Evolutionary conservation across 53 echinoderm and acorn worm genomes (phyloP).

Genomic region (Pentamera pediparva): DNA sequence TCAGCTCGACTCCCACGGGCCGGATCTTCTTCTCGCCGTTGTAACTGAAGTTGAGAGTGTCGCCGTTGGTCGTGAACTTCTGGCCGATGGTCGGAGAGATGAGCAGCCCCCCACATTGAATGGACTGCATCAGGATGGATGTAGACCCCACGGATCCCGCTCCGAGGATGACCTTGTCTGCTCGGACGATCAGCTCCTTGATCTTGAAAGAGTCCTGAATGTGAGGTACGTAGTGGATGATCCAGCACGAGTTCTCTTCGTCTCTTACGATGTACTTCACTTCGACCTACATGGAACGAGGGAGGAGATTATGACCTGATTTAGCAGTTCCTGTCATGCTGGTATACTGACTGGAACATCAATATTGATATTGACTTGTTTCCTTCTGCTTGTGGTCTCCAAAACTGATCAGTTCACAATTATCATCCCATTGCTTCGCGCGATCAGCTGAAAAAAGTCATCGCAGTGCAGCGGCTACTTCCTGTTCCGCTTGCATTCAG

Average conservation of each 20-base stretch:
- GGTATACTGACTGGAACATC: too few species aligned
- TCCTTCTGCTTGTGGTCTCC: too few species aligned
- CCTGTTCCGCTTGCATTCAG: too few species aligned
- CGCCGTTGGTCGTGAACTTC: conserved; percentile 58
- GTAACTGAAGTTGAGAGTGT: conserved; percentile 42
- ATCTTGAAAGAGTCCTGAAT: conserved; percentile 29
- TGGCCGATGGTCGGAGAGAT: conserved; percentile 36
- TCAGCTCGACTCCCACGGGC: conserved; percentile 41
- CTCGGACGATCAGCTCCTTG: conserved; percentile 39
- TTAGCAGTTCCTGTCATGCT: too few species aligned
- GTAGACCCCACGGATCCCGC: conserved; percentile 55
- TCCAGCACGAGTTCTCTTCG: conserved; percentile 31
- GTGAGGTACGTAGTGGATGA: conserved; percentile 38
- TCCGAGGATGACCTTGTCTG: conserved; percentile 42
- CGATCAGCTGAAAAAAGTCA: too few species aligned
- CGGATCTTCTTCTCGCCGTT: conserved; percentile 47
- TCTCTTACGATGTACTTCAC: conserved; percentile 44
- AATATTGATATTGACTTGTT: too few species aligned
- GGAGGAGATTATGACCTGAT: too few species aligned
- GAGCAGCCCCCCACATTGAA: conserved; percentile 23
- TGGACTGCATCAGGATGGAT: conserved; percentile 42
- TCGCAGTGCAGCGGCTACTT: too few species aligned
- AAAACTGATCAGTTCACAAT: too few species aligned
- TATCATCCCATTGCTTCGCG: too few species aligned
- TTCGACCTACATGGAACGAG: too few species aligned